Base-by-base conservation (phyloP, 2,888 invertebrate genomes). In the Unio pictorum region DNA sequence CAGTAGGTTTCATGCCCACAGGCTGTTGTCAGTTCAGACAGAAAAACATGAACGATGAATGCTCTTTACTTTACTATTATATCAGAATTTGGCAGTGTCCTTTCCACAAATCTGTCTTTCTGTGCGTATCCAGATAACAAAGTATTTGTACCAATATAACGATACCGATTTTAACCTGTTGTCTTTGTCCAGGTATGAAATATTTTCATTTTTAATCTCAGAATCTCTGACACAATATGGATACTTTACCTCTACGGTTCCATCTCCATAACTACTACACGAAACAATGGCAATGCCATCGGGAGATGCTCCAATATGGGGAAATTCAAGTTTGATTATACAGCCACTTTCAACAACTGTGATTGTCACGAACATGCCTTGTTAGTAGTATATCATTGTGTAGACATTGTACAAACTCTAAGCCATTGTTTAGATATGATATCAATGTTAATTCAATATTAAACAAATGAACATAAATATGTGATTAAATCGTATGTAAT, bases 141-240 rank as follows among this genome's bases (percentile, higher is more conserved):
- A 68, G 57, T 63, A 23, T 23, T 23, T 23, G 23, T 23, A 23
- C 23, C 23, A 23, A 23, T 23, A 23, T 23, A 23, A 23, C 23
- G 23, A 23, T 23, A 23, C 23, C 23, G 23, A 23, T 58, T 63
- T 68, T 2, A 68, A 17, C 54, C 54, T 11, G 34, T 34, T 34
- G 18, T 64, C 68, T n/a, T 68, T 58, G 11, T 30, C 18, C 11
- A 64, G 23, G 23, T 18, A 68, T 8, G 63, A 58, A 15, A 68
- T 15, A 45, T 64, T 59, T 18, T 34, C 5, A 7, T 34, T 34
- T 34, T 34, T 8, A 20, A 67, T 8, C 18, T 23, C 7, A 23
- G 34, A 59, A 30, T 63, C 63, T 30, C 58, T 63, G 18, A 54
- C 63, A 63, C 0, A 63, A 18, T 63, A 63, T 18, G 68, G 30